A percentile compares a stretch with the other conserved stretches of the same genome.
These are phyloP conservation scores for Aproaerema taeniolella DNA, from an alignment of 2,888 invertebrate species.

Conservation along the genomic window DNA sequence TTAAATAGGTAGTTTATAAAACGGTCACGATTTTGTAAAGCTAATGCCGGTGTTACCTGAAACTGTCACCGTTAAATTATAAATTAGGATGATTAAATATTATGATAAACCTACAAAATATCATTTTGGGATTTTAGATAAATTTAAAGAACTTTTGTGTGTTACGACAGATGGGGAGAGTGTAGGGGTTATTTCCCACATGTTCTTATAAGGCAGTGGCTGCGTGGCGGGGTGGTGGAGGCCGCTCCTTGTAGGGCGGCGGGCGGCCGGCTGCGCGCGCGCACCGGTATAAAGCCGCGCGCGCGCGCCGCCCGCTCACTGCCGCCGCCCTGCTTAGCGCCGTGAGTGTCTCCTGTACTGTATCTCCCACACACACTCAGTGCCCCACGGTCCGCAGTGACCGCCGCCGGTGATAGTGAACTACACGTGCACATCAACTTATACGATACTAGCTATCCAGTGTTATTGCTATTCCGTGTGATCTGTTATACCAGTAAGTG, in stretches of 20 bases:
- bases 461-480: neutral
- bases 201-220: no score
- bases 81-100: no score
- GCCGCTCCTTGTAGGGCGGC: neutral
- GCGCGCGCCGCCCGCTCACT: neutral
- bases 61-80: no score
- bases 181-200: no score
- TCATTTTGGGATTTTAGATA: no score
- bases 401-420: neutral
- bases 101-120: no score
- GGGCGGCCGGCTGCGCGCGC: neutral
- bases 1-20: no score
- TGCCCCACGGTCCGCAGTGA: neutral
- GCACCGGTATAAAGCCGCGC: conserved; percentile 4
- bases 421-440: neutral
- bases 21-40: no score
- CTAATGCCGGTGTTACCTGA: no score
- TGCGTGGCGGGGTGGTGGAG: neutral
- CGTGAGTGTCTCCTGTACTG: neutral
- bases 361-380: neutral
- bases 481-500: neutral
- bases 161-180: no score
- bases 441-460: neutral
- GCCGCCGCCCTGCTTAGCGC: neutral
- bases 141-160: no score